These are phyloP conservation scores for Drosophila sucinea DNA, from an alignment of 1,140 invertebrate species.

Conservation along the genomic window DNA sequence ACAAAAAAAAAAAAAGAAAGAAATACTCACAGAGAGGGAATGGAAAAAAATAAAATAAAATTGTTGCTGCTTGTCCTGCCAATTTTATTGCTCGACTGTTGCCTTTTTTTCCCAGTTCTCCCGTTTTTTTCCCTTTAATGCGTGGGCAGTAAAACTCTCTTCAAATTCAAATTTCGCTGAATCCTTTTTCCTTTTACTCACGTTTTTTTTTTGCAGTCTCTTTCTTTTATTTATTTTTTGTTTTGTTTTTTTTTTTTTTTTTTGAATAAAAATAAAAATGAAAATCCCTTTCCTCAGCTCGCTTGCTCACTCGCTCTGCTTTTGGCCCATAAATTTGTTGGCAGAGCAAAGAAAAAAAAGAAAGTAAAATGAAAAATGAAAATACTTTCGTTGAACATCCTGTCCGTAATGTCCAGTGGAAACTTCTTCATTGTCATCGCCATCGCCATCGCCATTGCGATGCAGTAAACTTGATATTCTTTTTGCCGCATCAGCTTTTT, in stretches of 20 bases:
- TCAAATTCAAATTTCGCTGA: constrained; percentile 12
- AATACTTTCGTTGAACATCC: constrained; percentile 33
- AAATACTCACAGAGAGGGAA: too few species aligned
- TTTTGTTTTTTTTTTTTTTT: not conserved
- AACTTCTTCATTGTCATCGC: constrained; percentile 29
- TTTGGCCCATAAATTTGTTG: constrained; percentile 16
- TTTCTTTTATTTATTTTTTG: not conserved
- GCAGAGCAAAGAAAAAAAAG: not conserved
- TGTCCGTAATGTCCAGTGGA: constrained; percentile 42
- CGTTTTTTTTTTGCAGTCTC: not conserved
- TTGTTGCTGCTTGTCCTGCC: constrained; percentile 11
- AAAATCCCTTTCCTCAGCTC: constrained; percentile 1
- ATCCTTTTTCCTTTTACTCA: not conserved
- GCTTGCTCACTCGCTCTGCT: not conserved
- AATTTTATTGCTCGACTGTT: constrained; percentile 43
- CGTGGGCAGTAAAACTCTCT: constrained; percentile 33
- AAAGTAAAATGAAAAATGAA: constrained; percentile 4
- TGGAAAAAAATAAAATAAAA: constrained; percentile 7
- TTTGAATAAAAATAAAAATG: constrained; percentile 8
- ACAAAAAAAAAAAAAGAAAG: not conserved
- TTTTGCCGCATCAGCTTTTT: constrained; percentile 59
- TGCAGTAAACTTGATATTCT: constrained; percentile 22
- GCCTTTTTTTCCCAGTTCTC: constrained; percentile 18
- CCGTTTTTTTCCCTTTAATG: constrained; percentile 18
- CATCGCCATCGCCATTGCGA: constrained; percentile 9